These are phyloP conservation scores for Artibeus lituratus DNA, from an alignment of 2,797 vertebrate genomes.

Conservation along the genomic window DNA sequence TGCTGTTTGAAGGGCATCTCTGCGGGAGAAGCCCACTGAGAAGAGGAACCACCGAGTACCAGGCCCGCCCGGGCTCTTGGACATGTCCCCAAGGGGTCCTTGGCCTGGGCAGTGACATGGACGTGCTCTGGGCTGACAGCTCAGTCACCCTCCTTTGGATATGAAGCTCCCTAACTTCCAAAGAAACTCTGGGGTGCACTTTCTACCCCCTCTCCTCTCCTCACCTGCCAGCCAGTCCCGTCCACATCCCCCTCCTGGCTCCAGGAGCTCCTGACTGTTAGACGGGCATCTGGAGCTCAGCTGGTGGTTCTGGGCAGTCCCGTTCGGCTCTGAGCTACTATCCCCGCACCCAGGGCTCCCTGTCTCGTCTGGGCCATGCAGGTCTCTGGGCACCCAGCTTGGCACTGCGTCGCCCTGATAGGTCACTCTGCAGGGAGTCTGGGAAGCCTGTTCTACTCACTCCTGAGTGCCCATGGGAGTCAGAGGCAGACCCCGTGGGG, in stretches of 20 bases:
- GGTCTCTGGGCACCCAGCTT: rapidly evolving
- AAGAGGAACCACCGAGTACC: rapidly evolving
- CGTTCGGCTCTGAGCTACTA: rapidly evolving
- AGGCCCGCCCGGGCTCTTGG: no score
- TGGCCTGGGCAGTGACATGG: rapidly evolving
- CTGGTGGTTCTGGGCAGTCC: rapidly evolving
- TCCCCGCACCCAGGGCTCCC: rapidly evolving
- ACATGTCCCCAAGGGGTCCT: background rate
- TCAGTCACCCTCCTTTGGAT: no score
- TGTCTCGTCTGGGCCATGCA: background rate
- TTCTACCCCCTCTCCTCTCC: rapidly evolving
- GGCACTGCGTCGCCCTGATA: rapidly evolving
- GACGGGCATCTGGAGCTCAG: no score
- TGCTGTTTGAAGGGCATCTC: slow-evolving; percentile 49
- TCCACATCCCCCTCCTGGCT: no score
- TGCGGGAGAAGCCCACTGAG: rapidly evolving
- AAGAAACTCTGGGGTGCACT: background rate
- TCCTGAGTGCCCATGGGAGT: background rate
- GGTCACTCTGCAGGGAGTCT: background rate
- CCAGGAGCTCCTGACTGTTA: background rate
- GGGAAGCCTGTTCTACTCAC: background rate
- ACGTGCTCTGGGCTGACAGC: background rate
- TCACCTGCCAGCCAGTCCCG: no score
- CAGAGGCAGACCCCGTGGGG: background rate
- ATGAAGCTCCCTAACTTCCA: background rate